Conservation (phyloP, 2,797 vertebrate genomes). For the Melopsittacus undulatus region DNA sequence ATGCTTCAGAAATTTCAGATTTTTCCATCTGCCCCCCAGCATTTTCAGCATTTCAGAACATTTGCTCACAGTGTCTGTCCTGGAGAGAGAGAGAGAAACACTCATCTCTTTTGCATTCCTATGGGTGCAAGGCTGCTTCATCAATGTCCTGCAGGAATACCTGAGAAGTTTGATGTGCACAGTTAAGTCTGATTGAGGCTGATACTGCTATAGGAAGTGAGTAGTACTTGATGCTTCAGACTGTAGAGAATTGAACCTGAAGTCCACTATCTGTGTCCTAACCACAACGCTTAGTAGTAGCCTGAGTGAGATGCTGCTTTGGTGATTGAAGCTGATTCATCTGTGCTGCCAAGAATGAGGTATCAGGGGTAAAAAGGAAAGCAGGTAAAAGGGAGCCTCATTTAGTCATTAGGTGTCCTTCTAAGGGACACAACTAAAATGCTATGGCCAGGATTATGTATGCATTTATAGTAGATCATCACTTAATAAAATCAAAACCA, state of each 20-base stretch:
- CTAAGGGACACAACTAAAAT: not conserved
- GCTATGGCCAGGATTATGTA: not conserved
- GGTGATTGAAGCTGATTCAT: not conserved
- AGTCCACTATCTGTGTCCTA: not conserved
- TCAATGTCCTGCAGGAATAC: not conserved
- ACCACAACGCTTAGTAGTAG: not conserved
- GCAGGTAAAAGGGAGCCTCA: not conserved
- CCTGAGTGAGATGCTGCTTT: not conserved
- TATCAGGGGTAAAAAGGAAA: not conserved
- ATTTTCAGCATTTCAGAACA: not conserved
- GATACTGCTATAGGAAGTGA: not conserved
- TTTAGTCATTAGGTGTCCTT: accelerated
- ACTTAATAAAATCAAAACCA: not conserved
- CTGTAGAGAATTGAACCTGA: not conserved
- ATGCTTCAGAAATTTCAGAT: not conserved
- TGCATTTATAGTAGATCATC: not conserved
- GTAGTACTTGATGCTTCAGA: not conserved
- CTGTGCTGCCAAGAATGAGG: not conserved
- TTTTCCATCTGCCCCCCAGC: accelerated
- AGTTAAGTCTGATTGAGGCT: not conserved
- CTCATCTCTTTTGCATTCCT: accelerated
- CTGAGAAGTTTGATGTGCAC: not conserved
- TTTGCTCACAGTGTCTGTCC: not conserved
- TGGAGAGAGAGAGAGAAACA: not conserved
- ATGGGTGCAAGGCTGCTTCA: not conserved